These are phyloP conservation scores for Epizoanthus ramosus DNA, from an alignment of 92 coral and sea anemone species.

Conservation along the genomic window DNA sequence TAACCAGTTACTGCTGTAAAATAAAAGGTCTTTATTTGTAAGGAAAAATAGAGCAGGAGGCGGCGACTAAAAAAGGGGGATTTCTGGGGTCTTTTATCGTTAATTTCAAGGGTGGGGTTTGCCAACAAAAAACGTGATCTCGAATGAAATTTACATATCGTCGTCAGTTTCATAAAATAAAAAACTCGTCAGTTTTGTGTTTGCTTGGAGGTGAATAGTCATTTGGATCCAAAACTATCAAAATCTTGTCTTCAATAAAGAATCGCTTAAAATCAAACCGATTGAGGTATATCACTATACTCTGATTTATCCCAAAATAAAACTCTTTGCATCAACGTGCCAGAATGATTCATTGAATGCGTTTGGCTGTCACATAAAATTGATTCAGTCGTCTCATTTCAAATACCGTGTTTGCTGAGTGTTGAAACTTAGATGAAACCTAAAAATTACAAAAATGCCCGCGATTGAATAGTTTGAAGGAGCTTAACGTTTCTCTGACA, in stretches of 20 bases:
- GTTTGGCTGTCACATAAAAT: constrained; percentile 26
- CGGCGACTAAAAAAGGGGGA: constrained; percentile 3
- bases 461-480: constrained; percentile 20
- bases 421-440: constrained; percentile 31
- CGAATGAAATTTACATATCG: constrained; percentile 43
- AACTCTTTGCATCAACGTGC: constrained; percentile 30
- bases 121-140: constrained; percentile 44
- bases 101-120: constrained; percentile 46
- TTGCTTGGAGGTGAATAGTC: constrained; percentile 12
- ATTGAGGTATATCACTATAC: constrained; percentile 11
- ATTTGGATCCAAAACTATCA: constrained; percentile 32
- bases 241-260: constrained; percentile 24
- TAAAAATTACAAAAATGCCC: constrained; percentile 20
- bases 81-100: constrained; percentile 24
- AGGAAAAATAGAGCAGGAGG: background rate
- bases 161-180: constrained; percentile 41
- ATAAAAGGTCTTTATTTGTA: constrained; percentile 44
- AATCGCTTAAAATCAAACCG: constrained; percentile 27
- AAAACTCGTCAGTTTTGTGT: constrained; percentile 12
- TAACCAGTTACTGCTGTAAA: constrained; percentile 19
- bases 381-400: constrained; percentile 32
- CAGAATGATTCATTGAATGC: constrained; percentile 20
- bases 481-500: constrained; percentile 3
- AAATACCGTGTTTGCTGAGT: constrained; percentile 33
- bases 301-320: constrained; percentile 40